phyloP scores from a whole-genome alignment of 2,113 vertebrate genomes.

The Trochalopteron elliotii region DNA sequence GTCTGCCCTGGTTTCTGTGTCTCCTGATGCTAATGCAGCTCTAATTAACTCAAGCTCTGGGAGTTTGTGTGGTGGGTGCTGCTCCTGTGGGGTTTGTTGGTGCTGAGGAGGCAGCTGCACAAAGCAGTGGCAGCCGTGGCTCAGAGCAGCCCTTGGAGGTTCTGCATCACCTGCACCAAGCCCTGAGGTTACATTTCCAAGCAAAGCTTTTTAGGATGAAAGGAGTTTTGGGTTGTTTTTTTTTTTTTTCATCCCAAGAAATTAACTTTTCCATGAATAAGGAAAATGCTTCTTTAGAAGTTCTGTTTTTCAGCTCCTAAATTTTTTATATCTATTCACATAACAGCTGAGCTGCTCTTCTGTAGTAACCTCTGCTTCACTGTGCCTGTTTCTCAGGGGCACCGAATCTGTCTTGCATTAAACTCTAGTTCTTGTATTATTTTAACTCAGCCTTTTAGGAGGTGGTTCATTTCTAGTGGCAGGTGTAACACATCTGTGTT shows the following conservation, averaged over 20 bases:
- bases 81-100: not conserved
- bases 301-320: not conserved
- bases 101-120: not conserved
- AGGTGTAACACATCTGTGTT: not conserved
- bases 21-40: not conserved
- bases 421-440: not conserved
- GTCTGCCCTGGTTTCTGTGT: not conserved
- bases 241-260: not conserved
- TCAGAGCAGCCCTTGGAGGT: not conserved
- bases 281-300: not conserved
- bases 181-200: not conserved
- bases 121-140: not conserved
- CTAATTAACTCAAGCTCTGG: not conserved
- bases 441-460: not conserved
- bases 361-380: not conserved
- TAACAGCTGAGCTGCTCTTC: not conserved
- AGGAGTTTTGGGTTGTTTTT: not conserved
- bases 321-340: not conserved
- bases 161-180: not conserved
- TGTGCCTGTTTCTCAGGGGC: not conserved
- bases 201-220: not conserved
- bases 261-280: not conserved
- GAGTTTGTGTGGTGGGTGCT: not conserved
- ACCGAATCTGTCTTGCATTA: conserved; percentile 8
- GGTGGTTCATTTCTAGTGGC: conserved; percentile 30